These are phyloP conservation scores for Tragelaphus imberbis DNA, from an alignment of 2,113 vertebrate genomes.

Conservation along the genomic window DNA sequence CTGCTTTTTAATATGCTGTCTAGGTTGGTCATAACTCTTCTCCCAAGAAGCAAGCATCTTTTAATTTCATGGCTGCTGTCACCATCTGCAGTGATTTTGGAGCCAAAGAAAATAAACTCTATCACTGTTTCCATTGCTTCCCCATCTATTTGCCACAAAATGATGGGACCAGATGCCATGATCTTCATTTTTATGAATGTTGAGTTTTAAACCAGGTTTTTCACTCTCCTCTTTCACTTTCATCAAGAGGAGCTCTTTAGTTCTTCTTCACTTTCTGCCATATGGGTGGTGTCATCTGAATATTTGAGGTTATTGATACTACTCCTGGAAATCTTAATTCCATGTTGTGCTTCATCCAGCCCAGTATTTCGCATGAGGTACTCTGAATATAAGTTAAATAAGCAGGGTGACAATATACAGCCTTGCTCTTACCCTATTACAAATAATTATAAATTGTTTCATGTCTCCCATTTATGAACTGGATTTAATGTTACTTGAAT, in stretches of 20 bases:
- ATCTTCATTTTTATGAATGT: background rate
- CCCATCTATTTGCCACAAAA: background rate
- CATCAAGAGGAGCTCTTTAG: background rate
- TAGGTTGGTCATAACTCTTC: background rate
- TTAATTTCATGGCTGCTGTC: background rate
- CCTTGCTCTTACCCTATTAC: background rate
- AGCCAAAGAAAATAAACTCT: background rate
- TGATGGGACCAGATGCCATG: background rate
- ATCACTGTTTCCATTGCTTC: background rate
- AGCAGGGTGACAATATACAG: background rate
- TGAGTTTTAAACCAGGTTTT: background rate
- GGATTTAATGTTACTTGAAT: background rate
- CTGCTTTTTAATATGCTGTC: background rate
- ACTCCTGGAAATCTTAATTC: background rate
- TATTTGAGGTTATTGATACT: background rate
- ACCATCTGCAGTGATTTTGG: background rate
- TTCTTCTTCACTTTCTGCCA: background rate
- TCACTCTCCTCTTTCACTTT: background rate
- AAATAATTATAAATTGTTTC: constrained; percentile 6
- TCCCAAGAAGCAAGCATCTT: background rate
- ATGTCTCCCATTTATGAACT: background rate
- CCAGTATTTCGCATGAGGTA: fast-evolving
- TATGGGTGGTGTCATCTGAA: background rate
- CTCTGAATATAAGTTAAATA: background rate
- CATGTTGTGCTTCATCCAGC: background rate